phyloP scores from a whole-genome alignment of 2,113 vertebrate species.

The Orcinus orca region DNA sequence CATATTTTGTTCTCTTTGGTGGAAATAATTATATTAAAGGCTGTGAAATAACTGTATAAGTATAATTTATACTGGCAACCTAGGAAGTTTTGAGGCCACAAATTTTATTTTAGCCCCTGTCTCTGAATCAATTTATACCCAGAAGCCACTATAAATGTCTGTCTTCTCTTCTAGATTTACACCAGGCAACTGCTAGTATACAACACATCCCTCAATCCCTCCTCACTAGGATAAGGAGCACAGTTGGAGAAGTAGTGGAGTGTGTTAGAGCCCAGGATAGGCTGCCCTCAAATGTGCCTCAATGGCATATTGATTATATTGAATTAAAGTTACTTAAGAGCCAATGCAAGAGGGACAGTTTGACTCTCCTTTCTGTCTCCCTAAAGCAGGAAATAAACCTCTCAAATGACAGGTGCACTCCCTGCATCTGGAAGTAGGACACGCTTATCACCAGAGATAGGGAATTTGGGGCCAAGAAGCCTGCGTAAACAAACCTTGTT shows the following conservation, averaged over 20 bases:
- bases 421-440: not conserved
- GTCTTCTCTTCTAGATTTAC: not conserved
- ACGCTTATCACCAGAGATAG: not conserved
- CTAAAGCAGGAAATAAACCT: not conserved
- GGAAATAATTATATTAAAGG: not conserved
- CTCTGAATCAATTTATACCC: not conserved
- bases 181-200: not conserved
- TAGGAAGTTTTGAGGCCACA: not conserved
- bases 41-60: not conserved
- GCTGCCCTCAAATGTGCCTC: not conserved
- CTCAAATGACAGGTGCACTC: not conserved
- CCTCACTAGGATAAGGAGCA: not conserved
- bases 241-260: not conserved
- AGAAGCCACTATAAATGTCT: not conserved
- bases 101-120: not conserved
- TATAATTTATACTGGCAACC: not conserved
- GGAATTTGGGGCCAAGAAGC: not conserved
- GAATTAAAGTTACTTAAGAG: not conserved
- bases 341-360: not conserved
- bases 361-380: not conserved
- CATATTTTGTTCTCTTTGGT: not conserved
- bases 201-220: not conserved
- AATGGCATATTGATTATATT: not conserved
- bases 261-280: not conserved
- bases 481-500: not conserved